phyloP scores from a whole-genome alignment of 2,888 invertebrate genomes.

The Embidobia sp. region DNA sequence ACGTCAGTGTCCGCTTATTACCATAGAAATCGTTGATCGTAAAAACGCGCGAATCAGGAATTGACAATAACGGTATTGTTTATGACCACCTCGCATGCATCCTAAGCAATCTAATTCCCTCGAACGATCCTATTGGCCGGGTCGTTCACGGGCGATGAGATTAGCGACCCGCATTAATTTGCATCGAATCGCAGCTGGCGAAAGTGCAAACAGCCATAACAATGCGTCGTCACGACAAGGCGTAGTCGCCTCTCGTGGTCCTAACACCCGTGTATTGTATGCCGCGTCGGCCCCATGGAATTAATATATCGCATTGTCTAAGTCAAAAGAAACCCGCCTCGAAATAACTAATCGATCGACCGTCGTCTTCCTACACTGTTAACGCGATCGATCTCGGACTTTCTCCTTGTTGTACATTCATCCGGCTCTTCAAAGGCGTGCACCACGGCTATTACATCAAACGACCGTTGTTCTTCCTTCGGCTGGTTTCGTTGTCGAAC shows the following conservation, averaged over 20 bases:
- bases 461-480: conserved; percentile 16
- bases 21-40: conserved; percentile 3
- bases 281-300: conserved; percentile 42
- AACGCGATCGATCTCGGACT: conserved; percentile 59
- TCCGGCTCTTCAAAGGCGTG: conserved; percentile 49
- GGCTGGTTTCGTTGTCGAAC: conserved; percentile 7
- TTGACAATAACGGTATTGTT: conserved; percentile 39
- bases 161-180: conserved; percentile 56
- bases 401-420: conserved; percentile 59
- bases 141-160: too few relatives aligned
- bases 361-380: conserved; percentile 62
- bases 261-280: conserved; percentile 43
- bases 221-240: conserved; percentile 59
- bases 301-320: conserved; percentile 64
- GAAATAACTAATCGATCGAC: conserved; percentile 58
- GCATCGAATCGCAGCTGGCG: conserved; percentile 64
- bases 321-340: conserved; percentile 47
- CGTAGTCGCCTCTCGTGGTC: too few relatives aligned
- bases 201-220: conserved; percentile 63
- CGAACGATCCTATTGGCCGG: conserved; percentile 45
- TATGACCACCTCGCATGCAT: conserved; percentile 33
- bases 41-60: conserved; percentile 21
- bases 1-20: conserved; percentile 76
- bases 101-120: conserved; percentile 43
- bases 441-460: conserved; percentile 39